These are phyloP conservation scores for Drosophila albomicans DNA, from an alignment of 1,140 invertebrate species.

Conservation along the genomic window DNA sequence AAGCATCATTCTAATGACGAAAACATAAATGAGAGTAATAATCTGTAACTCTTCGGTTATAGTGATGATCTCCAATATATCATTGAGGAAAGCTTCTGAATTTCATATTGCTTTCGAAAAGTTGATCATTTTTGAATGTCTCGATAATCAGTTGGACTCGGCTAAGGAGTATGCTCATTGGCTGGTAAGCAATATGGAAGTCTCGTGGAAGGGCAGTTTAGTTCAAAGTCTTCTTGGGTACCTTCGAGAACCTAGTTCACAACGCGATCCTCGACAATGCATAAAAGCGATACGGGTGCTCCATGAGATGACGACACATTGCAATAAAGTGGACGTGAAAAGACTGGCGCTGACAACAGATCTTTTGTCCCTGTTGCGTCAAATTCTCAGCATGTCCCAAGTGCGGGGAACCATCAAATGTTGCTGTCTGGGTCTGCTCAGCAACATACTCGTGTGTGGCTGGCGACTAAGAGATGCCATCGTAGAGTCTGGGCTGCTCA, in stretches of 20 bases:
- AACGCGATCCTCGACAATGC: constrained; percentile 22
- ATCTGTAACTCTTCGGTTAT: background rate
- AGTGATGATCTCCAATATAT: background rate
- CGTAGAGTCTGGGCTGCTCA: constrained; percentile 34
- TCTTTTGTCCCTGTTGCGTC: constrained; percentile 11
- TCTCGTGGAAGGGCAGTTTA: constrained; percentile 24
- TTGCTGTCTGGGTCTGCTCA: constrained; percentile 30
- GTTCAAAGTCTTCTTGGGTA: constrained; percentile 5
- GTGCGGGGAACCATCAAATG: constrained; percentile 23
- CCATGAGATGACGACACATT: constrained; percentile 48
- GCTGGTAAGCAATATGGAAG: constrained; percentile 33
- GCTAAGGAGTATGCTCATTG: constrained; percentile 33
- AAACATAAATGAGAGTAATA: background rate
- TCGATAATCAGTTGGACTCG: constrained; percentile 39
- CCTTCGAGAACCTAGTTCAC: constrained; percentile 6
- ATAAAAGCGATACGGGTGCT: constrained; percentile 44
- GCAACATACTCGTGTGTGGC: constrained; percentile 41
- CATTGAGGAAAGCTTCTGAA: constrained; percentile 5
- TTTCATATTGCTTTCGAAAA: constrained; percentile 7
- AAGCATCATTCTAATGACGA: background rate
- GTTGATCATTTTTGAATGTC: constrained; percentile 6
- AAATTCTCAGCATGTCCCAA: background rate
- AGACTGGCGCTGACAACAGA: constrained; percentile 40
- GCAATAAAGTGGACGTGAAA: constrained; percentile 45
- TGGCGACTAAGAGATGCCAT: constrained; percentile 49